Conservation (phyloP, 2,113 vertebrate genomes). For the Sapayoa aenigma region DNA sequence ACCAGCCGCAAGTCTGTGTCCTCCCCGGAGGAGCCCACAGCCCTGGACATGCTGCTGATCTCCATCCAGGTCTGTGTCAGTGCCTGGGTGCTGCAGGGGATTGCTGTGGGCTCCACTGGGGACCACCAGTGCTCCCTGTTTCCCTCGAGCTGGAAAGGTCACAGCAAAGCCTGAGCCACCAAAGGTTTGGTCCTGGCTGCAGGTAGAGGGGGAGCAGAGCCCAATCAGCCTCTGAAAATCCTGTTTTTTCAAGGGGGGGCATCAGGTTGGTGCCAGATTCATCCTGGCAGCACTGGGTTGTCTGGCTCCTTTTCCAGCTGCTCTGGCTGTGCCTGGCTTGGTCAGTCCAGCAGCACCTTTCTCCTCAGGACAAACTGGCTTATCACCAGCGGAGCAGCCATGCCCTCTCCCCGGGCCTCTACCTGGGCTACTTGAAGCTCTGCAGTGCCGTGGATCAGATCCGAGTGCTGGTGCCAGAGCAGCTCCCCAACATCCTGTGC, state of each 20-base stretch:
- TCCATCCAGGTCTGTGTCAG: constrained; percentile 77
- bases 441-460: constrained; percentile 92
- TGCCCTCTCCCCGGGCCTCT: constrained; percentile 81
- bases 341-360: neutral
- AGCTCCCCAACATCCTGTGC: constrained; percentile 87
- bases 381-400: constrained; percentile 86
- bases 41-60: constrained; percentile 85
- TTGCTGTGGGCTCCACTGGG: neutral
- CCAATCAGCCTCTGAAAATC: neutral
- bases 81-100: neutral
- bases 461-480: constrained; percentile 85
- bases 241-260: neutral
- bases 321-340: neutral
- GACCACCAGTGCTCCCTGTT: neutral
- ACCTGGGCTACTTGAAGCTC: constrained; percentile 90
- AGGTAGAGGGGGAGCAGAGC: neutral
- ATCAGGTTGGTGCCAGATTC: neutral
- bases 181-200: neutral
- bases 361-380: constrained; percentile 83
- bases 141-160: neutral
- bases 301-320: neutral
- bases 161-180: rapidly evolving
- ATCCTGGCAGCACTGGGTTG: rapidly evolving
- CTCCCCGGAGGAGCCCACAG: constrained; percentile 83
- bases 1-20: constrained; percentile 86